phyloP scores from a whole-genome alignment of 2,888 invertebrate species.

The Rotaria macrura region DNA sequence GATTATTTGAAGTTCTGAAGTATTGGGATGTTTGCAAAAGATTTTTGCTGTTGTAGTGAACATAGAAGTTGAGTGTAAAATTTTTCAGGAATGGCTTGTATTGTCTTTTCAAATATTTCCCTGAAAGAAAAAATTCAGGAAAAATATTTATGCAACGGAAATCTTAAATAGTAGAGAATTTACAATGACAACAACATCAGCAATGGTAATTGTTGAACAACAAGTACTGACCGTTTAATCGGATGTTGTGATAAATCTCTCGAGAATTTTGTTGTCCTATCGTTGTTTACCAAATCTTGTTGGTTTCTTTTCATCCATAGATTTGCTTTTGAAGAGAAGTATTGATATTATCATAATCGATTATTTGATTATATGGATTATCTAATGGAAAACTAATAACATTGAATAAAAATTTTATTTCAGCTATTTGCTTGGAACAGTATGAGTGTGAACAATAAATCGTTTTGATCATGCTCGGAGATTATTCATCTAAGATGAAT shows the following conservation, averaged over 20 bases:
- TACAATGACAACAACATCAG: not conserved
- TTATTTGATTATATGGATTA: conserved; percentile 16
- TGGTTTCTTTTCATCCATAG: not conserved
- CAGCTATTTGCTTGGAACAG: not conserved
- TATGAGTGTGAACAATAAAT: not conserved
- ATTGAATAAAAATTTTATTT: not conserved
- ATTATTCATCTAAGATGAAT: too few species aligned
- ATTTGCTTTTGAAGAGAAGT: not conserved
- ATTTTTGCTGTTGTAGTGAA: too few species aligned
- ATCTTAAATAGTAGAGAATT: not conserved
- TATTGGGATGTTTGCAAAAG: not conserved
- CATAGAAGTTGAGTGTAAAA: not conserved
- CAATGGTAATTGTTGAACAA: not conserved
- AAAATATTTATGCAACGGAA: not conserved
- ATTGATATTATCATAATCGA: conserved; percentile 17
- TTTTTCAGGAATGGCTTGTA: not conserved
- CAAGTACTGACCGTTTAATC: not conserved
- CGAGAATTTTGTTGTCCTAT: not conserved
- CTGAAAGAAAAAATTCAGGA: not conserved
- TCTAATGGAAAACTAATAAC: not conserved
- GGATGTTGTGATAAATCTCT: not conserved
- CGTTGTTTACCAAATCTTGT: not conserved
- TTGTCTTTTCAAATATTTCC: not conserved
- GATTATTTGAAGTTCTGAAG: too few species aligned
- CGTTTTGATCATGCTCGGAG: too few species aligned